Evolutionary conservation across 2,113 vertebrate species (phyloP).

Genomic region (Siniperca knerii): DNA sequence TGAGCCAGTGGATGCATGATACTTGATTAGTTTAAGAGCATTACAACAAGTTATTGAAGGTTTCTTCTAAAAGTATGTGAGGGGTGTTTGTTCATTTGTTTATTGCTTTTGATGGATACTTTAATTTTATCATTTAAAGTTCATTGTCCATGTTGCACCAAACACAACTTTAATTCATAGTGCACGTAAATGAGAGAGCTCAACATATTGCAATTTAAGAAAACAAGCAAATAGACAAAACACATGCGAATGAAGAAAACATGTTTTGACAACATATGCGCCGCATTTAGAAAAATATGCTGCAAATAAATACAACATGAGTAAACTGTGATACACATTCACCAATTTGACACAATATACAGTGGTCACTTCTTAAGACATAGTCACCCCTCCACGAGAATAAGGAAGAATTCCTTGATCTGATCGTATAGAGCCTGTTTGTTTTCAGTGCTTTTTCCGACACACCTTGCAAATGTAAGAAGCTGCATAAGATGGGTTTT

Average conservation of each 20-base stretch:
- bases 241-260: background rate
- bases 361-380: background rate
- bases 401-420: background rate
- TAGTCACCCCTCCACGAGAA: too few species aligned
- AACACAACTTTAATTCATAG: background rate
- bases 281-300: background rate
- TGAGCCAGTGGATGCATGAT: too few species aligned
- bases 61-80: background rate
- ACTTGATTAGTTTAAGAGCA: background rate
- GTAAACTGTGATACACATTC: background rate
- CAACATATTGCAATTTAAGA: background rate
- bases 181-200: background rate
- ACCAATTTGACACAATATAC: too few species aligned
- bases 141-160: background rate
- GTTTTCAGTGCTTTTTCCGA: background rate
- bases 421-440: background rate
- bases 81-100: background rate
- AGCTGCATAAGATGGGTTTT: background rate
- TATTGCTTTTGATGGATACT: background rate
- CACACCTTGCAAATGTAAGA: background rate
- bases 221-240: background rate
- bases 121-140: background rate
- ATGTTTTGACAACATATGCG: background rate
- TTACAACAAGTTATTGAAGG: background rate
- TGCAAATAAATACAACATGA: background rate